A percentile compares a stretch with the other conserved stretches of the same genome.
Conservation (phyloP, 2,888 invertebrate genomes). For the Flexamia atlantica region DNA sequence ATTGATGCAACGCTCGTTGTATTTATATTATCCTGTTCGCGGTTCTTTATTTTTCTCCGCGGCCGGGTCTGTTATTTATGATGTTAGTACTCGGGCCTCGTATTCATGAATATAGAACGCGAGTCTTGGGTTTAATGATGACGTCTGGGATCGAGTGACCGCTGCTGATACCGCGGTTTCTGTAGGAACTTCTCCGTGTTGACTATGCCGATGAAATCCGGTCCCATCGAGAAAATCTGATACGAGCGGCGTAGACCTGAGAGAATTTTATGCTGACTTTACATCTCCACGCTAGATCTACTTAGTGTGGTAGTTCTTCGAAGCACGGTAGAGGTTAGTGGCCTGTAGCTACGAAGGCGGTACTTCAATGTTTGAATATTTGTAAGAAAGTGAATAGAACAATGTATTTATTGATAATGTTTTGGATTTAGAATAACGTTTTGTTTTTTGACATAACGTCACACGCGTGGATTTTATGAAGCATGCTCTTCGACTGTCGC, state of each 20-base stretch:
- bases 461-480: too few species aligned
- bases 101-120: constrained; percentile 49
- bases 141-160: constrained; percentile 35
- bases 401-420: too few species aligned
- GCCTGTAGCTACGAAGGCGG: not conserved
- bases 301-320: not conserved
- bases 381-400: not conserved
- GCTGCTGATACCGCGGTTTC: not conserved
- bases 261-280: constrained; percentile 27
- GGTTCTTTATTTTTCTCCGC: constrained; percentile 46
- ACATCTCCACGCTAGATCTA: constrained; percentile 4
- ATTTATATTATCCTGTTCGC: constrained; percentile 56
- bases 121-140: constrained; percentile 34
- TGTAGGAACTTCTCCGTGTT: constrained; percentile 14
- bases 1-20: constrained; percentile 50
- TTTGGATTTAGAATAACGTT: not conserved
- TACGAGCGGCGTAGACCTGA: not conserved
- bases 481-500: too few species aligned
- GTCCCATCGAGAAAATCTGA: constrained; percentile 32
- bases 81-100: constrained; percentile 39
- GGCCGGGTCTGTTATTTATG: constrained; percentile 40
- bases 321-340: not conserved
- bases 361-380: not conserved
- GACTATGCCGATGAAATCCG: constrained; percentile 35
- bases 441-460: too few species aligned